phyloP scores from a whole-genome alignment of 2,888 invertebrate species.

The Cryptophagus acutangulus region DNA sequence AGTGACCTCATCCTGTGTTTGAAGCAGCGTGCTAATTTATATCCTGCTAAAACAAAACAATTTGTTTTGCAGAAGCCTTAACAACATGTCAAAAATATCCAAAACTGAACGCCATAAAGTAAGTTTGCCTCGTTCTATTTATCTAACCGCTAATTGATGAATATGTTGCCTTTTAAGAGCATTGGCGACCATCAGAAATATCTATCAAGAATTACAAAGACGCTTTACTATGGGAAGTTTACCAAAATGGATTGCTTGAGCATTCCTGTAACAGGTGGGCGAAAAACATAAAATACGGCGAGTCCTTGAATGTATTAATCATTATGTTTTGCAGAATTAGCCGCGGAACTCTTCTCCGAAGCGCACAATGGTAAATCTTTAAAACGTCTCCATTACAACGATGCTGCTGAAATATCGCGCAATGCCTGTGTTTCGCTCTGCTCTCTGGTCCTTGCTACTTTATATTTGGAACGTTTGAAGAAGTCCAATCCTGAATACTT shows the following conservation, averaged over 20 bases:
- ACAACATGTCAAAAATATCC: conserved; percentile 38
- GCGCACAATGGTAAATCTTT: conserved; percentile 70
- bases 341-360: conserved; percentile 79
- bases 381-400: conserved; percentile 70
- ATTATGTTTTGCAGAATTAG: conserved; percentile 59
- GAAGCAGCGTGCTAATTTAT: too few relatives aligned
- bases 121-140: conserved; percentile 10
- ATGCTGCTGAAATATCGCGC: conserved; percentile 70
- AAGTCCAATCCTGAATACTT: conserved; percentile 78
- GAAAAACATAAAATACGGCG: neutral
- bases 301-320: conserved; percentile 4
- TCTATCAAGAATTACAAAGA: conserved; percentile 77
- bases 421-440: conserved; percentile 87
- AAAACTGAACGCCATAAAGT: conserved; percentile 34
- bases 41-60: neutral
- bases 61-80: too few relatives aligned
- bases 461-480: conserved; percentile 88
- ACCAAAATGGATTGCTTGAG: conserved; percentile 68
- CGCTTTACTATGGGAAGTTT: conserved; percentile 80
- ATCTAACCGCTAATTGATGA: neutral
- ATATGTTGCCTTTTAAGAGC: conserved; percentile 48
- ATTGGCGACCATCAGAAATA: conserved; percentile 72
- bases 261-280: conserved; percentile 73
- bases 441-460: conserved; percentile 84
- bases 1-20: too few relatives aligned